Evolutionary conservation across 2,797 vertebrate species (phyloP).

Genomic region (Mionectes olivaceus): DNA sequence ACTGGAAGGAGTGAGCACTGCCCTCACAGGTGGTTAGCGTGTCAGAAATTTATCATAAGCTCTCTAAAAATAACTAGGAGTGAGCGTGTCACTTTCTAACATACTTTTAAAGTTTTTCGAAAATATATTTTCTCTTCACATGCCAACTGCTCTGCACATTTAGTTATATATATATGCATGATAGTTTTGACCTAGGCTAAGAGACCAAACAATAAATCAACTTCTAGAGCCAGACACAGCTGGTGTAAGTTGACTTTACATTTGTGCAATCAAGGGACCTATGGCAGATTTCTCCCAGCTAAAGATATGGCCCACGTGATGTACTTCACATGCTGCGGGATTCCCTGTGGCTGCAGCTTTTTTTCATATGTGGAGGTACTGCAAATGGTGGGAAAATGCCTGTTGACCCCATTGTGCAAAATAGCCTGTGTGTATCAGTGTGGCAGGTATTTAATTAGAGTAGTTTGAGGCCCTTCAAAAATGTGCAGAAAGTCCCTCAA

Average conservation of each 20-base stretch:
- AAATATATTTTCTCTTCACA: neutral
- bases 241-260: neutral
- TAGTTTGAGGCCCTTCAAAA: neutral
- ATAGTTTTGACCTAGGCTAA: neutral
- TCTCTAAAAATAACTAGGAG: neutral
- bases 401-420: neutral
- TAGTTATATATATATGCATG: neutral
- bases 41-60: neutral
- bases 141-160: neutral
- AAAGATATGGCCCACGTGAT: neutral
- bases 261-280: neutral
- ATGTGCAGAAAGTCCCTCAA: neutral
- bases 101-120: neutral
- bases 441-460: neutral
- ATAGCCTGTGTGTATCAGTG: too few species aligned
- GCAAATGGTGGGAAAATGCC: neutral
- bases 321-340: neutral
- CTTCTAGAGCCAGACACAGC: neutral
- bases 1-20: neutral
- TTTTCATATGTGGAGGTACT: neutral
- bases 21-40: neutral
- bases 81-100: neutral
- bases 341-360: neutral
- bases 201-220: neutral
- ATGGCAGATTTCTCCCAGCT: neutral